Evolutionary conservation across 2,797 vertebrate species (phyloP), one percentile per base, ranked within the genome.

Genomic region (Amazona ochrocephala): DNA sequence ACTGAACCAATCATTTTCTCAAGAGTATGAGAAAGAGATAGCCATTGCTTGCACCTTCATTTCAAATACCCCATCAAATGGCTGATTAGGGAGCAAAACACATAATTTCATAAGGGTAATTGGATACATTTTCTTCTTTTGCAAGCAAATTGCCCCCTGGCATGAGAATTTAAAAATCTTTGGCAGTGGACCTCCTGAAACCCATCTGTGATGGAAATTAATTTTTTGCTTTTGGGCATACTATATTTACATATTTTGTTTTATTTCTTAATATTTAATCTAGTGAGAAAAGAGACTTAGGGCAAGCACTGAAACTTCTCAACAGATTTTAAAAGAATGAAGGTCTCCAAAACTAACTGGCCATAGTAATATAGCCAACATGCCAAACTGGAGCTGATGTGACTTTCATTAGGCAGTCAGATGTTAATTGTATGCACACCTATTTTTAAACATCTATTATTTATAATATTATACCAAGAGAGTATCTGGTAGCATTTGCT

Each of bases 121-220:
- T 91, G 92, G 93, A 96, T 94, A 90, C 27, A 95, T 96, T 97
- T 97, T 93, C 75, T 96, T 96, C 81, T 87, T 39, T 92, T 91
- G 77, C 87, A 96, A 96, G 92, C 60, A 96, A 97, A 97, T 79
- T 95, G 67, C 81, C 93, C 94, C 92, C 70, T 84, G 88, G 94
- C 90, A 95, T 72, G 94, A 81, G 78, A 94, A 91, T 95, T 97
- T 97, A 68, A 68, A 95, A 95, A 93, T 94, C 81, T 96, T 97
- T 98, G 97, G 86, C 95, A 97, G 92, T 74, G 12, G 95, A 96
- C 51, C 62, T 97, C 64, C 75, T 80, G 86, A 97, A 97, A 97
- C 91, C 91, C 95, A 97, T 98, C 97, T 97, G 96, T 95, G 92
- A 97, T 96, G 83, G 93, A 98, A 98, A 97, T 97, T 94, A 95